These are phyloP conservation scores for Drosophila melanogaster DNA, from an alignment of 1,140 invertebrate genomes.

Conservation along the genomic window Release_6_plus_ISO1_MT NT_033777.3:28831001-28831500, in stretches of 20 bases:
- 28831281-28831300: constrained; percentile 64
- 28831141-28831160: background rate
- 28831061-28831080: too few species aligned
- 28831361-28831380: constrained; percentile 36
- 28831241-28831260: constrained; percentile 4
- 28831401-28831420: constrained; percentile 64
- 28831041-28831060: too few species aligned
- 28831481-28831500: constrained; percentile 13
- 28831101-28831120: too few species aligned
- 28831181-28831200: constrained; percentile 19
- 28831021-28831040: too few species aligned
- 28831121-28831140: background rate
- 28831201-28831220: constrained; percentile 14
- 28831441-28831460: constrained; percentile 54
- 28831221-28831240: constrained; percentile 25
- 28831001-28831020: too few species aligned
- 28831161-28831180: background rate
- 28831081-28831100: too few species aligned
- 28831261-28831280: constrained; percentile 8
- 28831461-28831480: constrained; percentile 11
- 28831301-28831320: constrained; percentile 11
- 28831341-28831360: constrained; percentile 47
- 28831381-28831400: constrained; percentile 8
- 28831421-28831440: constrained; percentile 70
- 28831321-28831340: constrained; percentile 32